Percentiles rank a stretch among this genome's conserved stretches.
Conservation (phyloP, 2,888 invertebrate genomes). For the Lordiphosa fenestrarum region DNA sequence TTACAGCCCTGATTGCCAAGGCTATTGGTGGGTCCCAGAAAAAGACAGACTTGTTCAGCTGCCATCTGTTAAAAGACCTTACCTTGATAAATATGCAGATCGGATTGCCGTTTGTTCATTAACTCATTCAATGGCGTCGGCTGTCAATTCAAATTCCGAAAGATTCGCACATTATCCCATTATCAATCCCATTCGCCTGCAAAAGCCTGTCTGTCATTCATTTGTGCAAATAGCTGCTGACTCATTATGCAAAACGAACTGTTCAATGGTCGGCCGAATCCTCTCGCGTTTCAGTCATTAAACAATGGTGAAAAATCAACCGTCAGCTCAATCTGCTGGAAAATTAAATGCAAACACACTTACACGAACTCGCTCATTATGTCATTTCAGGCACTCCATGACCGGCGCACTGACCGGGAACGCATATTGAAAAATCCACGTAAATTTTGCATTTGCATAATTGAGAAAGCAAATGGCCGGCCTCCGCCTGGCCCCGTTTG, state of each 20-base stretch:
- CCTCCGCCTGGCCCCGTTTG: not conserved
- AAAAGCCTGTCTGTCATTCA: constrained; percentile 7
- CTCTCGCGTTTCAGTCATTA: constrained; percentile 47
- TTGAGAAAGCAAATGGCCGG: constrained; percentile 46
- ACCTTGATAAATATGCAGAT: no score
- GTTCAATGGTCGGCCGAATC: constrained; percentile 15
- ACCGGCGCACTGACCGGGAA: constrained; percentile 14
- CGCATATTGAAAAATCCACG: constrained; percentile 42
- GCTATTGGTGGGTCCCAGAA: no score
- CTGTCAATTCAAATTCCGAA: constrained; percentile 4
- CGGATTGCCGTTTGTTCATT: no score
- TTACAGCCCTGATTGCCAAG: no score
- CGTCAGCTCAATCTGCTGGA: constrained; percentile 45
- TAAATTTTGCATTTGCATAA: constrained; percentile 60
- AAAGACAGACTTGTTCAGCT: no score
- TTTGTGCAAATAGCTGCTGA: constrained; percentile 11
- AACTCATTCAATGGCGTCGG: not conserved
- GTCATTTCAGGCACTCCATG: constrained; percentile 33
- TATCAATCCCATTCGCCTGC: constrained; percentile 6
- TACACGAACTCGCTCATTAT: constrained; percentile 27
- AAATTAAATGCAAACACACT: constrained; percentile 52
- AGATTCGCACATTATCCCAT: constrained; percentile 1
- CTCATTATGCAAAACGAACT: constrained; percentile 60
- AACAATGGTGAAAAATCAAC: constrained; percentile 38
- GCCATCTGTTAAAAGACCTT: no score